Conservation (phyloP, 1,140 invertebrate species). For the Daktulosphaira vitifoliae region DNA sequence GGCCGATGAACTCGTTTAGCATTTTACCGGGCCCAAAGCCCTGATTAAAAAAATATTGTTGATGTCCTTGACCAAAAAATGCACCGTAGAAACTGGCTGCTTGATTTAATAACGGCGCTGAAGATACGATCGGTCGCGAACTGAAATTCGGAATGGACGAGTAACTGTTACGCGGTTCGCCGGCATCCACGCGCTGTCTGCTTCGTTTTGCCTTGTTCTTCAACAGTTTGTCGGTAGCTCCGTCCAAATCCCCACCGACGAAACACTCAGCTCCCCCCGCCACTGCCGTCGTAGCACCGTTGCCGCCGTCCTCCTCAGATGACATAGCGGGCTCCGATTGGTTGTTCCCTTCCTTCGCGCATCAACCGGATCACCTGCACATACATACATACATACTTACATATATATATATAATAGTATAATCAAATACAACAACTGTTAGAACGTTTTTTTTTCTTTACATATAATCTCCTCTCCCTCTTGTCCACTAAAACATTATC, state of each 20-base stretch:
- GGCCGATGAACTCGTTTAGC: conserved; percentile 62
- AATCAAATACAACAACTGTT: conserved; percentile 25
- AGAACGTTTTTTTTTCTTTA: background rate
- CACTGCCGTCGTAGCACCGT: conserved; percentile 14
- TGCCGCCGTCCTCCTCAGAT: conserved; percentile 33
- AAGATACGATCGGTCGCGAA: conserved; percentile 55
- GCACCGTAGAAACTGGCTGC: conserved; percentile 61
- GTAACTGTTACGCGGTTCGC: conserved; percentile 85
- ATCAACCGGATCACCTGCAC: conserved; percentile 33
- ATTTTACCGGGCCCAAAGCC: conserved; percentile 66
- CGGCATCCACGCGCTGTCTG: conserved; percentile 88
- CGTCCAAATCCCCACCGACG: conserved; percentile 14
- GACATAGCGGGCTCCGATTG: conserved; percentile 33
- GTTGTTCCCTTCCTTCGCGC: conserved; percentile 29
- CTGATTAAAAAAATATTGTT: conserved; percentile 50
- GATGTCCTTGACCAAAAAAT: conserved; percentile 57
- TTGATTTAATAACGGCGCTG: conserved; percentile 59
- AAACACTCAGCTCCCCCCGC: conserved; percentile 30
- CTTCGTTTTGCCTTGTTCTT: conserved; percentile 82
- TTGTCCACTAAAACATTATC: background rate
- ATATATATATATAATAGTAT: background rate
- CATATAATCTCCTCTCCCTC: too few relatives aligned
- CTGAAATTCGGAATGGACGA: conserved; percentile 77
- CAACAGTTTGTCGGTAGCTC: conserved; percentile 74
- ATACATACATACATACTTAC: background rate